Evolutionary conservation across 1,140 invertebrate species (phyloP), one percentile per base, ranked within the genome.

Genomic region (Trialeurodes vaporariorum): DNA sequence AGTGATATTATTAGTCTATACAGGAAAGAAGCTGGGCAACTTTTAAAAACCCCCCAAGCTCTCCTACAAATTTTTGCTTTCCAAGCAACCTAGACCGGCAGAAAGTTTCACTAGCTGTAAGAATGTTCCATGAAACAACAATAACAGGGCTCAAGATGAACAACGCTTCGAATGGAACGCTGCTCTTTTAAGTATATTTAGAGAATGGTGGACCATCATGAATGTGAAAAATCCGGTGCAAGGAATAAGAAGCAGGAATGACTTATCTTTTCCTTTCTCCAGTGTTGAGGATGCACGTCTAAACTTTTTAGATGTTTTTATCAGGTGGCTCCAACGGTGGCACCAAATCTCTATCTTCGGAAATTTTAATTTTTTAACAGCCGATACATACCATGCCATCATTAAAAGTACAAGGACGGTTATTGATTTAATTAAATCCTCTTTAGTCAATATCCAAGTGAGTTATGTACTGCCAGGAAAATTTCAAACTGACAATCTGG

Each of bases 401-500:
- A 5, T 49, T 49, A 5, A 49, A 17, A 49, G 5, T 9, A 49
- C 34, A 49, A 49, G 34, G 34, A 49, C 34, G 17, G 17, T 49
- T 5, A 49, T 49, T 17, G 34, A 64, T 12, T 27, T 21, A n/a
- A 64, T 64, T 34, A 9, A 34, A 17, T 27, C 23, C n/a, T 21
- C 1, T 9, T 1, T 64, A 2, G 11, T 23, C 40, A 23, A 5
- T 1, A 23, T 34, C 9, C 26, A 64, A 17, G 27, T 64, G 1
- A 9, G 9, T 2, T 64, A 64, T 34, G 27, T 64, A 1, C 22
- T 64, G 34, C 63, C 63, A 1, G 63, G 63, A 11, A 64, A 64
- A n/a, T 26, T 64, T 27, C 63, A 64, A 22, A 64, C 63, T 2
- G 63, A 64, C 23, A 64, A 64, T 34, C 13, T 34, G 2, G 63